Evolutionary conservation across 2,113 vertebrate genomes (phyloP).

Genomic region (Noctilio leporinus): DNA sequence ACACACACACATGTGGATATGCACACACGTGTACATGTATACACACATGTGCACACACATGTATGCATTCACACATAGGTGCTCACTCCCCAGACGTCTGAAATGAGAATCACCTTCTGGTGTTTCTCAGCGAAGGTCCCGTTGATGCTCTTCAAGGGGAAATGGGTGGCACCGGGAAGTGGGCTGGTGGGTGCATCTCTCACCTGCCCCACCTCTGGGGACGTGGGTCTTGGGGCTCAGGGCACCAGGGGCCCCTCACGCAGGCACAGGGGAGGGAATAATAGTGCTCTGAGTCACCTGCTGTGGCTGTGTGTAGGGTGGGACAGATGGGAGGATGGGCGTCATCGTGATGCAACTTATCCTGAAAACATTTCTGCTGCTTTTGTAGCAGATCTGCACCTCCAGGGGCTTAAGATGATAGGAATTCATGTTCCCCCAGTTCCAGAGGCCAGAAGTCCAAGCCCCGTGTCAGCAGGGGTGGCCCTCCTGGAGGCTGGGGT

Average conservation of each 20-base stretch:
- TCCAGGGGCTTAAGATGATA: accelerated
- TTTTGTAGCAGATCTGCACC: accelerated
- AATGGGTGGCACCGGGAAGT: accelerated
- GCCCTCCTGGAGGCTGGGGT: background rate
- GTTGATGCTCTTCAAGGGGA: background rate
- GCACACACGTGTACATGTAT: accelerated
- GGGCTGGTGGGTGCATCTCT: background rate
- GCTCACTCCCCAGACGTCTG: too few species aligned
- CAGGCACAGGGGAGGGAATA: accelerated
- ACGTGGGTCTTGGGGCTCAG: accelerated
- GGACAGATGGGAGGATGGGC: accelerated
- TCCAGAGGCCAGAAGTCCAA: background rate
- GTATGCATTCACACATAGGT: too few species aligned
- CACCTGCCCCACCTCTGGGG: background rate
- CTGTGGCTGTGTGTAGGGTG: accelerated
- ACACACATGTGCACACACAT: background rate
- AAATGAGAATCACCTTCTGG: accelerated
- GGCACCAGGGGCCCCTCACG: background rate
- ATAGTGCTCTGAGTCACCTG: too few species aligned
- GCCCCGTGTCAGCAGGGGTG: background rate
- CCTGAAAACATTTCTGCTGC: accelerated
- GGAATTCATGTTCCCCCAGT: accelerated
- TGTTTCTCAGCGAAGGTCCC: background rate
- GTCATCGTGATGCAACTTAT: accelerated
- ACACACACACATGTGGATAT: background rate